Base-by-base conservation (phyloP, 1,140 invertebrate genomes). In the Ceratina japonica region DNA sequence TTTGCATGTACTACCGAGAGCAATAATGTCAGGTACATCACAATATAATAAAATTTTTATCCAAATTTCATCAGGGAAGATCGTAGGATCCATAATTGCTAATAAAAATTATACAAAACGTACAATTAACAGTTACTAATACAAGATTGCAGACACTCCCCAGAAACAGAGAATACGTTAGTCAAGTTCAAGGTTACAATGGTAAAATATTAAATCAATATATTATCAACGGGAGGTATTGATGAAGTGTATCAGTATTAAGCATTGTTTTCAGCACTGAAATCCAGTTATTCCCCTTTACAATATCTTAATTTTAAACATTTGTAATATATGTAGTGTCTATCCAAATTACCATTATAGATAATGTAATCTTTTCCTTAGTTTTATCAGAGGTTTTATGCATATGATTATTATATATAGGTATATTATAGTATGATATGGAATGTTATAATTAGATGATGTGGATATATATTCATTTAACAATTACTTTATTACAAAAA, bases 11-110 rank as follows among this genome's bases (percentile, higher is more conserved):
- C 88, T 92, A 56, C 92, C 91, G 56, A 92, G 92, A 76, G 92
- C 91, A 84, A 93, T 92, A 85, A 92, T 92, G 82, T 93, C 92
- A 89, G 91, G 91, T 90, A 93, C 91, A 80, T 92, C 91, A 74
- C 92, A 93, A 61, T 92, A 92, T 63, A 91, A 84, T 68, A 93
- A 90, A 76, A 93, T 93, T 87, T 92, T 92, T 54, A 93, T 92
- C 92, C 92, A 93, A 82, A 93, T 92, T 84, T 93, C 92, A 71
- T 93, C 91, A 27, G 92, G 92, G 73, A 93, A 92, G 49, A 92
- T 88, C 24, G 91, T 89, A 49, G 91, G 91, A 91, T 93, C 92
- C 92, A 93, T 93, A 86, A 84, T 90, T 87, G 81, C 82, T 70
- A 65, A 87, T 86, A 90, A 86, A 90, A 88, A 85, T 64, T 69